Base-by-base conservation (phyloP, 2,888 invertebrate species). In the Argyresthia goedartella region DNA sequence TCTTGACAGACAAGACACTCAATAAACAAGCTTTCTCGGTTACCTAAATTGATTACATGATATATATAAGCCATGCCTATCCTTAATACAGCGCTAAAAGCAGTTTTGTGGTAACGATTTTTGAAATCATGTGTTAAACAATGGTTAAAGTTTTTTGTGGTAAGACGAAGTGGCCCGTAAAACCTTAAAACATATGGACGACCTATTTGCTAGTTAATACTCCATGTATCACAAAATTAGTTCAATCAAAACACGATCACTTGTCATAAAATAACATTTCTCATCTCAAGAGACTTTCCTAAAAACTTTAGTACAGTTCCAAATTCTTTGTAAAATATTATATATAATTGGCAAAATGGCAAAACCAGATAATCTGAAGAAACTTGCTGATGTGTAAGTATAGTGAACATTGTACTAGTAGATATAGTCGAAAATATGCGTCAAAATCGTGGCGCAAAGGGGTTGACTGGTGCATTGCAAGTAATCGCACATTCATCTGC, bases 331-430 rank as follows among this genome's bases (percentile, higher is more conserved):
- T 13, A 44, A 9, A 14, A 13, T 13, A 8, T 44, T 13, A 8
- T 44, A n/a, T 13, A 44, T 8, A 1, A 44, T 44, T 25, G 46
- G 25, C 11, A 62, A 50, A 53, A 75, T 76, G 75, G 56, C 64
- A 15, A 61, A 67, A 15, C 59, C 67, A 52, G 59, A 62, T 34
- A 48, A 70, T 3, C 33, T 64, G 49, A 52, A 55, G 4, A 75
- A 73, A 57, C 53, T 77, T 43, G 69, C 73, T 9, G 60, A 76
- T 54, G 59, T 77, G 77, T 77, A 59, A 68, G 76, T 66, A 39
- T 6, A 11, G 2, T 11, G n/a, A 4, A 3, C n/a, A 39, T 39
- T 11, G 8, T n/a, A 36, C 36, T 36, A 36, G 8, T 36, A 8
- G 9, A 8, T 36, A 36, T 9, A 36, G 36, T 39, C 1, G 3